Conservation (phyloP, 1,140 invertebrate genomes). For the Rhynchophorus ferrugineus region DNA sequence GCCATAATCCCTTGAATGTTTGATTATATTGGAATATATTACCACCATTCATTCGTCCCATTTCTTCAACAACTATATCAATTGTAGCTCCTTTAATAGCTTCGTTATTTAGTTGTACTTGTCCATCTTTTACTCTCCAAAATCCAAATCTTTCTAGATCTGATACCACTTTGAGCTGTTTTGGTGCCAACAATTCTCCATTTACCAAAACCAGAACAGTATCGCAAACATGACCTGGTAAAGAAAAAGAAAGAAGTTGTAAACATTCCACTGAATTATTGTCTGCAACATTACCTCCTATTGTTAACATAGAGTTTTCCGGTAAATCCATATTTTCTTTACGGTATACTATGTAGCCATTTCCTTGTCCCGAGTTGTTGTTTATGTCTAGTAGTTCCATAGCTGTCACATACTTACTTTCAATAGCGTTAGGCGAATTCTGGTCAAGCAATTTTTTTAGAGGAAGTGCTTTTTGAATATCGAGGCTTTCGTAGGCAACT, state of each 20-base stretch:
- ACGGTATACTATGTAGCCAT: slow-evolving; percentile 51
- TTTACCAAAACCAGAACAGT: slow-evolving; percentile 46
- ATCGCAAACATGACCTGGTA: slow-evolving; percentile 44
- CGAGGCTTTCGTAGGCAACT: slow-evolving; percentile 32
- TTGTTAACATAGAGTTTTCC: slow-evolving; percentile 35
- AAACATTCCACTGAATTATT: too few relatives aligned
- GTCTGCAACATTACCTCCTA: slow-evolving; percentile 31
- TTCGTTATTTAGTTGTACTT: slow-evolving; percentile 19
- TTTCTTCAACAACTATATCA: slow-evolving; percentile 53
- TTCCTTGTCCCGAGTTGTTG: slow-evolving; percentile 48
- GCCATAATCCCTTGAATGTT: slow-evolving; percentile 45
- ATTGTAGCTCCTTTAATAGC: slow-evolving; percentile 35
- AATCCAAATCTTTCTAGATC: slow-evolving; percentile 42
- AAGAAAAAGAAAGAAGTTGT: too few relatives aligned
- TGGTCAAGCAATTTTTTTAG: slow-evolving; percentile 35
- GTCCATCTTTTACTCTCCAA: slow-evolving; percentile 39
- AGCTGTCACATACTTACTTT: slow-evolving; percentile 26
- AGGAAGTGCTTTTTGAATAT: slow-evolving; percentile 30
- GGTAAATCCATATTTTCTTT: slow-evolving; percentile 33
- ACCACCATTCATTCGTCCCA: slow-evolving; percentile 50
- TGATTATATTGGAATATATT: slow-evolving; percentile 35
- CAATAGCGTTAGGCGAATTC: slow-evolving; percentile 22
- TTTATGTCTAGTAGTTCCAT: slow-evolving; percentile 54
- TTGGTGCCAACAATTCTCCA: slow-evolving; percentile 36
- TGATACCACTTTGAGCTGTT: slow-evolving; percentile 25